A percentile compares a stretch with the other conserved stretches of the same genome.
Evolutionary conservation across 2,113 vertebrate species (phyloP).

Genomic region (Camelus dromedarius): DNA sequence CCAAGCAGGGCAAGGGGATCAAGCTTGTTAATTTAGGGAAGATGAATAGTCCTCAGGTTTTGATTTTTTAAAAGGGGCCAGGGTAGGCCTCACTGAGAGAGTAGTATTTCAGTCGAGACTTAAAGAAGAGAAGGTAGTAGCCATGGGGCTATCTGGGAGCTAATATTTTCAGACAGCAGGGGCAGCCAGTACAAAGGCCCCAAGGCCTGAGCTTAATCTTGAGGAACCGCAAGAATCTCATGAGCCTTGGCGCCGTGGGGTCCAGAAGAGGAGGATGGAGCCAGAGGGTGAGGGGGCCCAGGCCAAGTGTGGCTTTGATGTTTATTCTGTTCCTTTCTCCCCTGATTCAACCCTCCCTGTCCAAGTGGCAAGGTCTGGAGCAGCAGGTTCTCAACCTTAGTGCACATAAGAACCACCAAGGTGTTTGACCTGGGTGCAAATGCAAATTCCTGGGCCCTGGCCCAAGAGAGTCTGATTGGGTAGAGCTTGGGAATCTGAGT

Average conservation of each 20-base stretch:
- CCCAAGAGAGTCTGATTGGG: neutral
- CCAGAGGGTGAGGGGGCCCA: neutral
- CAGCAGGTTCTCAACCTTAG: neutral
- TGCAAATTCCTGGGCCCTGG: neutral
- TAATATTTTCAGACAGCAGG: neutral
- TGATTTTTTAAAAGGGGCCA: neutral
- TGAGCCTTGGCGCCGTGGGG: neutral
- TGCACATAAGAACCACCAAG: neutral
- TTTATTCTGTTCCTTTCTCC: neutral
- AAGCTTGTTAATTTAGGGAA: neutral
- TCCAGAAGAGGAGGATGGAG: neutral
- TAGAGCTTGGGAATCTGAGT: neutral
- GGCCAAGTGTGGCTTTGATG: fast-evolving
- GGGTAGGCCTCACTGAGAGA: neutral
- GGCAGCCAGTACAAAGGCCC: neutral
- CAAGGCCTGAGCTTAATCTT: neutral
- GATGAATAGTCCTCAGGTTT: neutral
- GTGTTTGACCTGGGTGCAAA: neutral
- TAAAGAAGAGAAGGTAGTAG: neutral
- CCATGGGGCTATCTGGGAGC: neutral
- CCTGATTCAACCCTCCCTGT: neutral
- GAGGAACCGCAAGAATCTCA: neutral
- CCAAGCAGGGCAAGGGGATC: neutral
- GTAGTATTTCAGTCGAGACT: neutral
- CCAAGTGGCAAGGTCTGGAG: neutral